Base-by-base conservation (phyloP, 23 tunicate genomes). In the Styela clava region DNA sequence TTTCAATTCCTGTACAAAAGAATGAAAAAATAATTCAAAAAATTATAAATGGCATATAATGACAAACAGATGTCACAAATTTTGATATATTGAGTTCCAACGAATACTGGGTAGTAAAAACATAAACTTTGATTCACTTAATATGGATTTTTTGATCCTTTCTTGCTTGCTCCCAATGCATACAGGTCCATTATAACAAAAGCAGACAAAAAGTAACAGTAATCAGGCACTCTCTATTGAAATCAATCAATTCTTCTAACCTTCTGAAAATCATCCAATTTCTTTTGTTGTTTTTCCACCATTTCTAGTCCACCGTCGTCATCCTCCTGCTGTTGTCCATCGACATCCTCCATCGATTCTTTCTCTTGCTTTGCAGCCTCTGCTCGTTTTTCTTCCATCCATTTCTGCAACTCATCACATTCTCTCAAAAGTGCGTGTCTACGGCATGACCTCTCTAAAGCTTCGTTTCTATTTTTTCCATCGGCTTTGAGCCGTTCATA, bases 191-290 rank as follows among this genome's bases (percentile, higher is more conserved):
- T n/a, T n/a, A n/a, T n/a, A n/a, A n/a, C n/a, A n/a, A n/a, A n/a
- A n/a, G n/a, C n/a, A n/a, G n/a, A n/a, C n/a, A n/a, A n/a, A n/a
- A n/a, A n/a, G n/a, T n/a, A n/a, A n/a, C n/a, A n/a, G n/a, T n/a
- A n/a, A n/a, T n/a, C n/a, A n/a, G n/a, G n/a, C n/a, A n/a, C n/a
- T n/a, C n/a, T n/a, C n/a, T 33, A 73, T 73, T 73, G 32, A 73
- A 73, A 24, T 22, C 16, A 34, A 73, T 33, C 30, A 73, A n/a
- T 33, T 20, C 18, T 37, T 1, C 52, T 35, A 68, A 93, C 98
- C 84, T 85, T 87, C 61, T 93, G 98, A 62, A 93, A 93, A 28
- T 93, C 93, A 78, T 93, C 98, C 70, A 93, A 62, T 69, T 88
- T 78, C 52, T 85, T 85, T 63, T 93, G 92, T 61, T 78, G 51